Conservation (phyloP, 2,888 invertebrate species). For the Villa cingulata region DNA sequence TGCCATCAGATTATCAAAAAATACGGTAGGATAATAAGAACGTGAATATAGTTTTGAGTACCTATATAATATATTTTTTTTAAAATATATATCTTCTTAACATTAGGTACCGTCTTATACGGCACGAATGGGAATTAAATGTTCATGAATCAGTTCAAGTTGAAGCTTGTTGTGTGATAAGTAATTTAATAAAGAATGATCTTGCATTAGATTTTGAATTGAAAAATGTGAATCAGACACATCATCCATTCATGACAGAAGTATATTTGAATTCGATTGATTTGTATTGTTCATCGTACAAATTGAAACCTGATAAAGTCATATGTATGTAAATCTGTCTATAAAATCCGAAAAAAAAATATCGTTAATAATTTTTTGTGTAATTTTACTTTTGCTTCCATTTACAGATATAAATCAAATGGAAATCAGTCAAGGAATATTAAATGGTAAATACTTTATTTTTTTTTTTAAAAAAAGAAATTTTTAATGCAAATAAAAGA, state of each 20-base stretch:
- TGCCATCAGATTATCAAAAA: conserved; percentile 29
- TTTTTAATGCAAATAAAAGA: too few species aligned
- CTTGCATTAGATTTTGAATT: conserved; percentile 53
- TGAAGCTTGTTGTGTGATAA: conserved; percentile 38
- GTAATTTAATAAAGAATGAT: conserved; percentile 40
- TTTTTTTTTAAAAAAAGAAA: too few species aligned
- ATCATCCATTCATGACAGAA: conserved; percentile 36
- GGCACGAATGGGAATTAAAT: conserved; percentile 49
- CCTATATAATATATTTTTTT: neutral
- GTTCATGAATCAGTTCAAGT: conserved; percentile 47
- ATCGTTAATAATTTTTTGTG: neutral
- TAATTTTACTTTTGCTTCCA: neutral
- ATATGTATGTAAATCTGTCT: conserved; percentile 22
- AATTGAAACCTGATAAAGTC: conserved; percentile 23
- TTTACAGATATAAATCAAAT: conserved; percentile 28
- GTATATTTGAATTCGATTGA: conserved; percentile 28
- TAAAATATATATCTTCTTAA: neutral
- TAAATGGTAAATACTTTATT: conserved; percentile 20
- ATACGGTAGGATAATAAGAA: conserved; percentile 26
- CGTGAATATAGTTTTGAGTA: too few species aligned
- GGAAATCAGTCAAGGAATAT: conserved; percentile 25
- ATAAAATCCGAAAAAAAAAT: neutral
- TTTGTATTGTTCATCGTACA: conserved; percentile 28
- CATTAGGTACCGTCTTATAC: conserved; percentile 47
- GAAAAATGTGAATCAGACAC: conserved; percentile 53